Evolutionary conservation across 2,888 invertebrate species (phyloP), one percentile per base, ranked within the genome.

Genomic region (Polymixis flavicincta): DNA sequence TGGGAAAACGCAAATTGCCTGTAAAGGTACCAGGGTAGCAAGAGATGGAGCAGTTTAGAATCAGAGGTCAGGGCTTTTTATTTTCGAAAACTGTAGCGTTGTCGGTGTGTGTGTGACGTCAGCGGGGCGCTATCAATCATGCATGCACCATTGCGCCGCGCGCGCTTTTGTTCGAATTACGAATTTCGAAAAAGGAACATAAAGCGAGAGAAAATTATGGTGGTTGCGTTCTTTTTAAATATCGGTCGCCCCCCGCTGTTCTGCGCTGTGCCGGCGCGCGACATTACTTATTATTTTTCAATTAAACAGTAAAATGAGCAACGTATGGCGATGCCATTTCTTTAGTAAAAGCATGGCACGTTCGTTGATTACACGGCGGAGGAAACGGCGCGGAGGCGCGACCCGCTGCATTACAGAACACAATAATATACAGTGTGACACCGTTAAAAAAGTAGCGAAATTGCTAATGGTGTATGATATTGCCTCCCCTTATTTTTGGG

Each of bases 391-490:
- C 19, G 28, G 55, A 64, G 63, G 63, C 64, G 74, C 79, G 76
- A 77, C 80, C 80, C 82, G 54, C 74, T 82, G 89, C 89, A 86
- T 86, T 87, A 87, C 84, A 71, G 84, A 80, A 87, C 82, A 90
- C 89, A 92, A 91, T 90, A 92, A 91, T 92, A 93, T 94, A 92
- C 94, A 93, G 92, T 94, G 95, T 94, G 95, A 96, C 96, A 95
- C 93, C 94, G 96, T 96, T 96, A 96, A 96, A 96, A 96, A 96
- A 96, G 94, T 95, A 94, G 91, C 93, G 93, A 96, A 96, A 96
- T 96, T 95, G 96, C 95, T 96, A 96, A 96, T 96, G 96, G 96
- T 95, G 96, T 96, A 96, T 96, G 96, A 97, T 97, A 97, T 97
- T 97, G 97, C 97, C 95, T 96, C 96, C 96, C 96, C 93, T 93